Base-by-base conservation (phyloP, 2,797 vertebrate species). In the Hydrophis major region DNA sequence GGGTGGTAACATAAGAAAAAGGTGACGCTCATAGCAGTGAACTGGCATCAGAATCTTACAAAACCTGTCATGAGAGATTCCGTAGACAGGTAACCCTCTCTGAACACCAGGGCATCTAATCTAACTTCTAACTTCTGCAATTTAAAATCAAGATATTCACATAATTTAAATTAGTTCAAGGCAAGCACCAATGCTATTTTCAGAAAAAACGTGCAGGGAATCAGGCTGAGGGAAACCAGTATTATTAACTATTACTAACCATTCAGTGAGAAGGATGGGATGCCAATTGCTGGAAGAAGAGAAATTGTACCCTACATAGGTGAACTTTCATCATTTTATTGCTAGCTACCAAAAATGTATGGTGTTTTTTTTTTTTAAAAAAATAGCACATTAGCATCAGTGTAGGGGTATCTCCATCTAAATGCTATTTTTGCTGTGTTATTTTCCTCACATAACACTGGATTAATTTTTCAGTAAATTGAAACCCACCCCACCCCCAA, bases 1-100 rank as follows among this genome's bases (percentile, higher is more conserved):
- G 2, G 93, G 92, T 78, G 94, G 93, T 47, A 12, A 63, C 83
- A 74, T 86, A 32, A 4, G 86, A 50, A 74, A 90, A 83, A 4
- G 8, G 37, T 0, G 10, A 89, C 90, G 83, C 90, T 69, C 28
- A 27, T 56, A 78, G 32, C 37, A 83, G 25, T 42, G 18, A 37
- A 60, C 57, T 88, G 86, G 25, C 74, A 86, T 27, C 90, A 66
- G 16, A 56, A 32, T 42, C 57, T 16, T 74, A 22, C 22, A 90
- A 59, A 60, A 32, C 83, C 27, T 50, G 50, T 25, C 4, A 18
- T 74, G 53, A 87, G 1, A 13, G 50, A 37, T 50, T 90, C 59
- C 56, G 57, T 18, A 83, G 22, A 89, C 16, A 13, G 8, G 37
- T 59, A 13, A 47, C 20, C 20, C 37, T 59, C 28, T 78, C 32